phyloP scores from a whole-genome alignment of 2,797 vertebrate species.

The Spinibarbus caldwelli region DNA sequence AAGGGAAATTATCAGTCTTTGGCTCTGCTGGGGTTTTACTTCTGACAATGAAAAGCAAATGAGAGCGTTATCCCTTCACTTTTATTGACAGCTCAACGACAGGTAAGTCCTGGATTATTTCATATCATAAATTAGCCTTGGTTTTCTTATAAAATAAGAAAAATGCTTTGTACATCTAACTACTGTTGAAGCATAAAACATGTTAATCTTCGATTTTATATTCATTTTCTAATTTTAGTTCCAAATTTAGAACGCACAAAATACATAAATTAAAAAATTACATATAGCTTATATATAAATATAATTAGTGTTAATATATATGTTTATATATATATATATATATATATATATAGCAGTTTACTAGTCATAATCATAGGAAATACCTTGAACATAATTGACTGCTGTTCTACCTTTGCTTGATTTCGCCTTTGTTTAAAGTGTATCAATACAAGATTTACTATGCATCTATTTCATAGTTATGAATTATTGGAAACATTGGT shows the following conservation, averaged over 20 bases:
- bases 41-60: constrained; percentile 80
- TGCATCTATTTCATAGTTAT: not conserved
- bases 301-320: not conserved
- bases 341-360: not conserved
- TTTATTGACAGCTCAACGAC: constrained; percentile 77
- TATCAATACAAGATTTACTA: not conserved
- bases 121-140: not conserved
- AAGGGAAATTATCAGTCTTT: constrained; percentile 73
- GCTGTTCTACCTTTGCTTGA: not conserved
- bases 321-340: not conserved
- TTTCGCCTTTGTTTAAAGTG: too few species aligned
- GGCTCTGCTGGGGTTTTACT: constrained; percentile 67
- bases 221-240: not conserved
- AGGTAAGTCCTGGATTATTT: constrained; percentile 69
- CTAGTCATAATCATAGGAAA: not conserved
- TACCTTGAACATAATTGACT: not conserved
- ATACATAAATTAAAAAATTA: not conserved
- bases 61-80: constrained; percentile 74
- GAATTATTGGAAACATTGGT: not conserved
- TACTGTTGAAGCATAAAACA: too few species aligned
- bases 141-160: not conserved
- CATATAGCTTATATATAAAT: not conserved
- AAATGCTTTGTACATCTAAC: not conserved
- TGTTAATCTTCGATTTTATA: not conserved
- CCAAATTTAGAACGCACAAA: not conserved